A percentile compares a stretch with the other conserved stretches of the same genome.
Evolutionary conservation across 2,888 invertebrate genomes (phyloP).

Genomic region (Zygaena filipendulae): DNA sequence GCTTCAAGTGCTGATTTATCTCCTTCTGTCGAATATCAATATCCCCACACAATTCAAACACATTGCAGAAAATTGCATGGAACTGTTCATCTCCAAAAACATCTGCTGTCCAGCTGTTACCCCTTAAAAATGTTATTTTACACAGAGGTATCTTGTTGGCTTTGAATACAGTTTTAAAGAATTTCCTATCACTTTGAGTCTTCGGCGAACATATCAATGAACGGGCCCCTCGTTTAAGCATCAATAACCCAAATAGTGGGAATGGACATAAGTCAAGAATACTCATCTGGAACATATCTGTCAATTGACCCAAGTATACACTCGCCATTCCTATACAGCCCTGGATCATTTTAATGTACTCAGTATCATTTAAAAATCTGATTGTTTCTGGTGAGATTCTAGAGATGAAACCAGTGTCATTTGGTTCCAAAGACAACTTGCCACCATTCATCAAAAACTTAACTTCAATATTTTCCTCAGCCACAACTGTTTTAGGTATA

Average conservation of each 20-base stretch:
- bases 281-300: slow-evolving; percentile 31
- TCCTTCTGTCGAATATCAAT: slow-evolving; percentile 43
- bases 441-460: slow-evolving; percentile 44
- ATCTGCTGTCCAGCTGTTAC: slow-evolving; percentile 32
- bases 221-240: slow-evolving; percentile 59
- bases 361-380: slow-evolving; percentile 58
- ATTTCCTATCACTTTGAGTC: slow-evolving; percentile 36
- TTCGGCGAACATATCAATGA: slow-evolving; percentile 52
- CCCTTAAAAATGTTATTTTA: slow-evolving; percentile 41
- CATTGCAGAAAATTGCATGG: slow-evolving; percentile 66
- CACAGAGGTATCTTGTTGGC: slow-evolving; percentile 42
- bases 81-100: slow-evolving; percentile 35
- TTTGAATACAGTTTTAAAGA: slow-evolving; percentile 47
- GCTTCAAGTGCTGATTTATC: slow-evolving; percentile 30
- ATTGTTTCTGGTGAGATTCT: slow-evolving; percentile 39
- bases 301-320: slow-evolving; percentile 43
- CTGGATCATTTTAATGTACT: slow-evolving; percentile 45
- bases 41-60: slow-evolving; percentile 68
- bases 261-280: slow-evolving; percentile 72
- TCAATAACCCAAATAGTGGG: slow-evolving; percentile 70
- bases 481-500: slow-evolving; percentile 33
- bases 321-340: slow-evolving; percentile 38
- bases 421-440: slow-evolving; percentile 35
- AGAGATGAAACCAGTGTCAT: slow-evolving; percentile 23
- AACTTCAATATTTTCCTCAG: slow-evolving; percentile 32